Evolutionary conservation across 2,888 invertebrate species (phyloP), one percentile per base, ranked within the genome.

Genomic region (Cataglyphis altisquamis): DNA sequence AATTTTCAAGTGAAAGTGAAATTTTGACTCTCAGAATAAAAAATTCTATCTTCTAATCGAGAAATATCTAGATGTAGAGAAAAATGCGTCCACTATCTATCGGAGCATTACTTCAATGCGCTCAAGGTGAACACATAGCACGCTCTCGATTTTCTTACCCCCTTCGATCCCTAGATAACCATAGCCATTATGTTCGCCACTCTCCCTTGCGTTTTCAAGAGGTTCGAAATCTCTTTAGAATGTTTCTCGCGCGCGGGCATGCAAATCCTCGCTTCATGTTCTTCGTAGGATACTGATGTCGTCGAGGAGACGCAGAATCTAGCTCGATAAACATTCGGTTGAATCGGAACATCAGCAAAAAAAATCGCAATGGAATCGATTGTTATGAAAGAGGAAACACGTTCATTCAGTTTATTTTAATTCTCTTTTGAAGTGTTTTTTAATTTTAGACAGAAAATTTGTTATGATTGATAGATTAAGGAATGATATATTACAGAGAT

Each of bases 141-240:
- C 41, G n/a, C 67, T 75, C 66, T 52, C 75, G 68, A 77, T 67
- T 67, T 77, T 57, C 57, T 68, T 57, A 57, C 41, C 29, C 10
- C 10, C 32, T 77, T 68, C 55, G 68, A 77, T 55, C 57, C 15
- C 6, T 15, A 39, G 68, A 68, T 77, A 68, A 68, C 68, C 57
- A 57, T 68, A 68, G 55, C 88, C 83, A 83, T 70, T 83, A 82
- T 88, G 86, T 86, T 88, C 82, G 67, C 83, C 82, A 86, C 82
- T 82, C 80, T 86, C 72, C 78, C 84, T 86, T 88, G 84, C 88
- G 82, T 86, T n/a, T 88, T 88, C 85, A 84, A 81, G 48, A 73
- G 83, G 66, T 57, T 62, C 64, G 64, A 83, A 85, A 87, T 88
- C 88, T 84, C 82, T 84, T 52, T 64, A 57, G 77, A 82, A 87